phyloP scores from a whole-genome alignment of 2,888 invertebrate species.

The Germaria angustata region DNA sequence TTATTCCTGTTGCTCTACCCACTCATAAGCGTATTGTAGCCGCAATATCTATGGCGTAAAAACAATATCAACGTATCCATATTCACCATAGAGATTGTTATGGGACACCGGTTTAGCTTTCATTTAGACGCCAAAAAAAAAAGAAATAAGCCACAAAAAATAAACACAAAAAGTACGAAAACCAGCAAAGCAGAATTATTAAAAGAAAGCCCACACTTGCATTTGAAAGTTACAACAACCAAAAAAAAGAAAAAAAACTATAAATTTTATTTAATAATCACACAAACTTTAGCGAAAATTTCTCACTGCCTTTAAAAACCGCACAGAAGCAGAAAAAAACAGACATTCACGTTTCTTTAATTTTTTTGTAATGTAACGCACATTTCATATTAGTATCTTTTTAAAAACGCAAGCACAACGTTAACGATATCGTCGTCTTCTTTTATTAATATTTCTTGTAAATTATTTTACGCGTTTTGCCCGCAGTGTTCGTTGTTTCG shows the following conservation, averaged over 20 bases:
- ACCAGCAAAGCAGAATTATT: conserved; percentile 29
- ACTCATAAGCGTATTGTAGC: conserved; percentile 43
- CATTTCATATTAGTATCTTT: background rate
- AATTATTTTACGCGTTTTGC: conserved; percentile 18
- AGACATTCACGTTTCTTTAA: background rate
- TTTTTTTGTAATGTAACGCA: conserved; percentile 7
- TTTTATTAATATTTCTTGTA: background rate
- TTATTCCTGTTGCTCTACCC: conserved; percentile 28
- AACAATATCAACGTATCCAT: background rate
- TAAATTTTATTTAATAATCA: conserved; percentile 6
- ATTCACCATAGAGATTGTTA: conserved; percentile 20
- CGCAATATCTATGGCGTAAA: conserved; percentile 29
- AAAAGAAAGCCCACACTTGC: conserved; percentile 65
- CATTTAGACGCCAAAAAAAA: conserved; percentile 54
- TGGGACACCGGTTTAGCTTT: conserved; percentile 64
- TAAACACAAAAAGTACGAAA: conserved; percentile 16
- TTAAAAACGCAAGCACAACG: conserved; percentile 9
- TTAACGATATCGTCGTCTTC: conserved; percentile 7
- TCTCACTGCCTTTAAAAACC: conserved; percentile 17
- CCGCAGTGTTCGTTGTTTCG: conserved; percentile 38
- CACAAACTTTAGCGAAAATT: background rate
- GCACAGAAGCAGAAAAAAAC: conserved; percentile 7
- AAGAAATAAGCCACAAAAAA: conserved; percentile 27
- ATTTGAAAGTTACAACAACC: conserved; percentile 54
- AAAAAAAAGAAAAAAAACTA: background rate